Base-by-base conservation (phyloP, 2,797 vertebrate genomes). In the Amphiprion clarkii region DNA sequence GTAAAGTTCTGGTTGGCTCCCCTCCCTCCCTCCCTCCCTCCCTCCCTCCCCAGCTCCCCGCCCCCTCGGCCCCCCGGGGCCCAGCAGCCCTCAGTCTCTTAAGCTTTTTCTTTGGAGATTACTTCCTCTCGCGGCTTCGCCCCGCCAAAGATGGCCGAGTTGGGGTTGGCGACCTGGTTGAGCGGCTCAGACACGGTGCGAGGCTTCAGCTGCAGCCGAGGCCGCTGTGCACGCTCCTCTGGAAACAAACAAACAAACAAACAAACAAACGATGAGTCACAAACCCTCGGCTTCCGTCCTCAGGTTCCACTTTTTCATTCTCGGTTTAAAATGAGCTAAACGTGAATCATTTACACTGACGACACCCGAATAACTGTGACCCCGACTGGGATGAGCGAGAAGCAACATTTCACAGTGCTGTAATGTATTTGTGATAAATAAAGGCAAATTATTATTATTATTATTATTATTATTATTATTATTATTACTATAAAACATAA, bases 141-240 rank as follows among this genome's bases (percentile, higher is more conserved):
- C 85, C 98, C 98, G 51, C 98, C 98, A 1, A 99, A 99, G 95
- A 99, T 99, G 59, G 98, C 98, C 3, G 98, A 99, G 91, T 99
- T 96, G 6, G 98, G 98, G 91, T 99, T 99, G 96, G 98, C 98
- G 92, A 99, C 98, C 96, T 99, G 98, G 90, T 99, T 99, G 87
- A 99, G 96, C 59, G 98, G 98, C 7, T 95, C 98, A 2, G 92
- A 96, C 52, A 99, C 97, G 56, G 98, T 99, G 76, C 98, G 96
- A 54, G 98, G 98, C 91, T 99, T 99, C 93, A 99, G 96, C 94
- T 99, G 98, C 82, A 99, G 96, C 73, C 96, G 94, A 44, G 98
- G 98, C 54, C 98, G 95, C 95, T 98, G 97, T 71, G 98, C 98
- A 81, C 98, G 91, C 89, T 99, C 98, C 96, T 99, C 98, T 99